These are phyloP conservation scores for Montipora foliosa DNA, from an alignment of 64 coral and sea anemone genomes.

Conservation along the genomic window DNA sequence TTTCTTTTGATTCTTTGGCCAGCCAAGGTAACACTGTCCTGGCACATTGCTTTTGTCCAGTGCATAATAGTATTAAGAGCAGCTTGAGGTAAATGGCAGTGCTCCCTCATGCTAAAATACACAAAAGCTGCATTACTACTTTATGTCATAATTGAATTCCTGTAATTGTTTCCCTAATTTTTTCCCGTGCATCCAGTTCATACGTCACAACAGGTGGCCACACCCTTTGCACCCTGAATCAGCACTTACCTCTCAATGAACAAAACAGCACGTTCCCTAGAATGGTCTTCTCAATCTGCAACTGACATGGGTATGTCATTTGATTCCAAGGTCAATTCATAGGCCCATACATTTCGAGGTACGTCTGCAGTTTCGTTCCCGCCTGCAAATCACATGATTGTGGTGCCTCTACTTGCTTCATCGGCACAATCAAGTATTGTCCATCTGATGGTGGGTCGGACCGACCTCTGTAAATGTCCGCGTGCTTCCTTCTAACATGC, in stretches of 20 bases:
- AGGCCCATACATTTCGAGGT: not conserved
- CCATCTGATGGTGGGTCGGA: too few species aligned
- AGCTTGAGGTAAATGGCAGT: conserved; percentile 6
- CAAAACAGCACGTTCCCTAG: not conserved
- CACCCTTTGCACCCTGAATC: not conserved
- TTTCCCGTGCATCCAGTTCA: too few species aligned
- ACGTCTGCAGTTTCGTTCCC: not conserved
- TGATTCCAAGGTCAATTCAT: not conserved
- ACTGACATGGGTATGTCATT: not conserved
- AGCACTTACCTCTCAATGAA: not conserved
- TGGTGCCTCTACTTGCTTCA: too few species aligned
- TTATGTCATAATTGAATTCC: not conserved
- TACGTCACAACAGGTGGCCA: not conserved
- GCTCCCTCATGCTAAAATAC: conserved; percentile 23
- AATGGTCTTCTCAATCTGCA: not conserved
- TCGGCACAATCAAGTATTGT: too few species aligned
- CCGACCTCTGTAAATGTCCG: too few species aligned
- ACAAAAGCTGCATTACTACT: not conserved
- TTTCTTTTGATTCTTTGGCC: not conserved
- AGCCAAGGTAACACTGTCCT: not conserved
- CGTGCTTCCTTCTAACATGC: too few species aligned
- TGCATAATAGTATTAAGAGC: not conserved
- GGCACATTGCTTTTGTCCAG: not conserved
- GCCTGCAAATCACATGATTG: not conserved
- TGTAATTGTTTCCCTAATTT: not conserved